Evolutionary conservation across 2,888 invertebrate genomes (phyloP), one percentile per base, ranked within the genome.

Genomic region (Phortica magna): DNA sequence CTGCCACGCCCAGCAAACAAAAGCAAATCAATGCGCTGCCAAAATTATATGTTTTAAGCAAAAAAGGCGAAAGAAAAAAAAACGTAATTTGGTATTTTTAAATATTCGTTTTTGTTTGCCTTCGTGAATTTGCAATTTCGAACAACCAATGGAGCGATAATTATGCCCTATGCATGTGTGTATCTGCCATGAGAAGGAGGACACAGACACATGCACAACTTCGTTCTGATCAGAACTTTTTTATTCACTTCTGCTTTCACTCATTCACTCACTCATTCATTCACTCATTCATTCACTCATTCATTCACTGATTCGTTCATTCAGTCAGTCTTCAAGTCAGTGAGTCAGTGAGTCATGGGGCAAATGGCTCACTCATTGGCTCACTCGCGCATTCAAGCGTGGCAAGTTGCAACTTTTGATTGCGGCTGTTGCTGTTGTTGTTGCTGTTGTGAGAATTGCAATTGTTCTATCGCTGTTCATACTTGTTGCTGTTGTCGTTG

Each of bases 301-400:
- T 48, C 59, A 19, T 19, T 22, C 59, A 61, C 3, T 3, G 7
- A 61, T 19, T 4, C 59, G 19, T 9, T 22, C 22, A 17, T 19
- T 61, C 59, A 19, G 19, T 22, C 61, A 59, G 0, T 17, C 59
- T 19, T 22, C 22, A 5, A 61, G n/a, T 22, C 57, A 59, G n/a
- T 7, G 10, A 68, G n/a, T 48, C 68, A 68, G n/a, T 68, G 43
- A 61, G 17, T 61, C 70, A 22, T 19, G n/a, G 22, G 14, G 72
- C 67, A 67, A 72, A 77, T 80, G 75, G 76, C 59, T 79, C 76
- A 76, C 78, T 79, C 76, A 78, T 41, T 19, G 76, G 68, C 57
- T 80, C 72, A 76, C 42, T 75, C 78, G 75, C 78, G 82, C 84
- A 80, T 80, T 84, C 83, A 83, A 80, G 83, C 81, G 83, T 78